A percentile compares a stretch with the other conserved stretches of the same genome.
phyloP scores from a whole-genome alignment of 2,888 invertebrate species.

The Apocheima hispidaria region DNA sequence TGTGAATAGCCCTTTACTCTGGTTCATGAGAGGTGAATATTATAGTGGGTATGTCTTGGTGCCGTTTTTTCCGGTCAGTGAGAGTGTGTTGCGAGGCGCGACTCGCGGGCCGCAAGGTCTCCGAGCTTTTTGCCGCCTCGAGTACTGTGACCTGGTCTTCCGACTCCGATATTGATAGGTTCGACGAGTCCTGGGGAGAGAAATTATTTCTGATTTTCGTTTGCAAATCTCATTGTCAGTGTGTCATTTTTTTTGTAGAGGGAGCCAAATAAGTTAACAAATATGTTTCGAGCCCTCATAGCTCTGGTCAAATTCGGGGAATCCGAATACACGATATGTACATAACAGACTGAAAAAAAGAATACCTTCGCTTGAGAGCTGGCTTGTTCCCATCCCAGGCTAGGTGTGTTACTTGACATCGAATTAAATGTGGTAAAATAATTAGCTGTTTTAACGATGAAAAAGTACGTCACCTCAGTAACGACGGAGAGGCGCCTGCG shows the following conservation, averaged over 20 bases:
- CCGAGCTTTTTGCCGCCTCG: slow-evolving; percentile 4
- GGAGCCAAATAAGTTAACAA: no score
- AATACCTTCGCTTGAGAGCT: no score
- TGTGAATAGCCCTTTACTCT: no score
- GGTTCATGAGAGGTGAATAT: slow-evolving; percentile 10
- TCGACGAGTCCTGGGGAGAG: slow-evolving; percentile 31
- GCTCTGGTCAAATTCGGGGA: no score
- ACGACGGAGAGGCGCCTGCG: slow-evolving; percentile 65
- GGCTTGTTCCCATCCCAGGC: no score
- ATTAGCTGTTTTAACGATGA: background rate
- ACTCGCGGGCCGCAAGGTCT: slow-evolving; percentile 13
- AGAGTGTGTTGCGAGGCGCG: slow-evolving; percentile 11
- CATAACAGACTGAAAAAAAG: no score
- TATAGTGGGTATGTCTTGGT: slow-evolving; percentile 22
- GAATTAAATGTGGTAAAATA: no score
- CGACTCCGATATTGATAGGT: slow-evolving; percentile 27
- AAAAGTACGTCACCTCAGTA: slow-evolving; percentile 62
- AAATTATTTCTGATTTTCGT: background rate
- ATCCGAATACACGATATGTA: no score
- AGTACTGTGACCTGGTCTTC: slow-evolving; percentile 28
- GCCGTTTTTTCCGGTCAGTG: background rate
- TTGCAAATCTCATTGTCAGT: background rate
- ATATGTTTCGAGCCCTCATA: no score
- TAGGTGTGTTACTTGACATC: no score
- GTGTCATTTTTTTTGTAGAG: no score